These are phyloP conservation scores for Bombus sibiricus DNA, from an alignment of 1,140 invertebrate genomes.

Conservation along the genomic window DNA sequence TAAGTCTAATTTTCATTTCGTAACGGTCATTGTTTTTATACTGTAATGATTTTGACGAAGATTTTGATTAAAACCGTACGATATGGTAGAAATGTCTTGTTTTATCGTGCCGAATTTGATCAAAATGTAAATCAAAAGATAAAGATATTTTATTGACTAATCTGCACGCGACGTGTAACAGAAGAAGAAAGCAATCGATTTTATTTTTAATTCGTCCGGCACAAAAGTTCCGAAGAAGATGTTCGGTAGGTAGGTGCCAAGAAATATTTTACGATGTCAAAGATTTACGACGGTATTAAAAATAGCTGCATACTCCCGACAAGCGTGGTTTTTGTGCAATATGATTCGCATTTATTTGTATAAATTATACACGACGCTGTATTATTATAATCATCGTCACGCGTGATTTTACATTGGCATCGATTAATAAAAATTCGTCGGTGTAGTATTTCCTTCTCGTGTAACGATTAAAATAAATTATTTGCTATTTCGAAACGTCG, in stretches of 20 bases:
- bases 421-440: neutral
- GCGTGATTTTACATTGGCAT: neutral
- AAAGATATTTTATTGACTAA: no score
- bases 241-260: neutral
- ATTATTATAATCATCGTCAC: neutral
- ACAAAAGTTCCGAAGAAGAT: neutral
- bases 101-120: no score
- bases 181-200: neutral
- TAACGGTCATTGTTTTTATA: no score
- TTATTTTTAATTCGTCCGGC: slow-evolving; percentile 19
- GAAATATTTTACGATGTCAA: slow-evolving; percentile 24
- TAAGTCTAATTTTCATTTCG: no score
- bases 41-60: no score
- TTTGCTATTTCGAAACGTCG: neutral
- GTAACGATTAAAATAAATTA: slow-evolving; percentile 5
- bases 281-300: slow-evolving; percentile 12
- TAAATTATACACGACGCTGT: neutral
- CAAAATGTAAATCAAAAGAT: no score
- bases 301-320: neutral
- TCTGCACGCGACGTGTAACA: no score
- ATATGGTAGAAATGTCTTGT: no score
- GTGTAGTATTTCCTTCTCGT: neutral
- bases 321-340: slow-evolving; percentile 1
- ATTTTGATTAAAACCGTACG: no score
- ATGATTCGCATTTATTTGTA: neutral